Conservation (phyloP, 2,797 vertebrate species). For the Ptychobarbus kaznakovi region DNA sequence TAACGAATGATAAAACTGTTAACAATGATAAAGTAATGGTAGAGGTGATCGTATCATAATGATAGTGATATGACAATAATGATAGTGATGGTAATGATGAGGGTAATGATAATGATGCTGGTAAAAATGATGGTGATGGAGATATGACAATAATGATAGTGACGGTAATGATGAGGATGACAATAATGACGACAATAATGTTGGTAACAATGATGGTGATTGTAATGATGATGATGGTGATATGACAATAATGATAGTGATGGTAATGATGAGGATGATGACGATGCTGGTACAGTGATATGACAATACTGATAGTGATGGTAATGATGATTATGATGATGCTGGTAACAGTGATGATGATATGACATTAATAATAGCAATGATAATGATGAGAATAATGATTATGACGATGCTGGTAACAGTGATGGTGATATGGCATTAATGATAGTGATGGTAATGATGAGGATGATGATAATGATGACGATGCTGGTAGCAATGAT, state of each 20-base stretch:
- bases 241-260: neutral
- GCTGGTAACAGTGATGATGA: neutral
- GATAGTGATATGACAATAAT: constrained; percentile 10
- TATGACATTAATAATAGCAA: neutral
- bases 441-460: neutral
- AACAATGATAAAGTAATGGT: neutral
- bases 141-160: neutral
- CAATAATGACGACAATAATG: neutral
- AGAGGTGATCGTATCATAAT: constrained; percentile 20
- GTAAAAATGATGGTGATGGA: neutral
- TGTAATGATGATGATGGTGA: neutral
- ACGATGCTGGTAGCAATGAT: neutral
- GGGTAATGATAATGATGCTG: constrained; percentile 1
- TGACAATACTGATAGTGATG: neutral
- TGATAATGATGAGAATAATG: neutral
- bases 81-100: neutral
- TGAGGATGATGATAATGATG: neutral
- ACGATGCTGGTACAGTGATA: neutral
- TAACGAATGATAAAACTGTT: neutral
- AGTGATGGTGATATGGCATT: neutral
- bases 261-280: neutral
- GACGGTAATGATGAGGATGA: neutral
- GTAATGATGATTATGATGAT: neutral
- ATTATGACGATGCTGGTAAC: neutral
- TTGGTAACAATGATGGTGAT: neutral